Conservation (phyloP, 2,797 vertebrate genomes). For the Adrianichthys oophorus region DNA sequence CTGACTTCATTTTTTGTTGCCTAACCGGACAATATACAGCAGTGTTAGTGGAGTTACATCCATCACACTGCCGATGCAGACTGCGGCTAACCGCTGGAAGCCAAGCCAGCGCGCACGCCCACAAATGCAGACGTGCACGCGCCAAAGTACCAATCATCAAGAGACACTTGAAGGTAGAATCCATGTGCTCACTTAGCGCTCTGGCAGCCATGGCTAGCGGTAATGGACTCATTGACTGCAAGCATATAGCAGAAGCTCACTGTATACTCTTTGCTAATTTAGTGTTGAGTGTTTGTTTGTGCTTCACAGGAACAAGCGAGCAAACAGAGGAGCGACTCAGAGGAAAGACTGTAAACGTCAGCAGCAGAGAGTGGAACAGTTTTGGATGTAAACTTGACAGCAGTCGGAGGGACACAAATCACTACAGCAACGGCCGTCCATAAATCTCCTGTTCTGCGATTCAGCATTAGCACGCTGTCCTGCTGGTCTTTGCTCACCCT, state of each 20-base stretch:
- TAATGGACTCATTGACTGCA: conserved; percentile 66
- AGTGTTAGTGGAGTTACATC: too few relatives aligned
- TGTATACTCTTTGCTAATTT: conserved; percentile 55
- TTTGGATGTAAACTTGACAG: conserved; percentile 20
- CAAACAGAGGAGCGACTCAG: conserved; percentile 52
- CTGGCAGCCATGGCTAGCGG: conserved; percentile 24
- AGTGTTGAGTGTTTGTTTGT: conserved; percentile 70
- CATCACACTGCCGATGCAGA: too few relatives aligned
- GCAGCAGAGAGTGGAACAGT: conserved; percentile 26
- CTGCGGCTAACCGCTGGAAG: too few relatives aligned
- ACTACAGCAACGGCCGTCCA: not conserved
- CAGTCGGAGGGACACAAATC: conserved; percentile 3
- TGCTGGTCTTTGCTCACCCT: not conserved
- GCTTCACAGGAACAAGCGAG: conserved; percentile 53
- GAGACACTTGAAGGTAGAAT: conserved; percentile 60
- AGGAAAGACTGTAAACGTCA: conserved; percentile 44
- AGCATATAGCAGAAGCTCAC: conserved; percentile 48
- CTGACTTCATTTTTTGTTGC: too few relatives aligned
- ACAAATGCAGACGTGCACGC: conserved; percentile 14
- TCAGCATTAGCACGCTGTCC: conserved; percentile 1
- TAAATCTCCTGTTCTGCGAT: not conserved
- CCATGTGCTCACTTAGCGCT: conserved; percentile 33
- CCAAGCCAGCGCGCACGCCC: not conserved
- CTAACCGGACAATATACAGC: too few relatives aligned
- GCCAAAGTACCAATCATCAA: conserved; percentile 42